Conservation (phyloP, 2,113 vertebrate genomes). For the Megaceryle torquata region DNA sequence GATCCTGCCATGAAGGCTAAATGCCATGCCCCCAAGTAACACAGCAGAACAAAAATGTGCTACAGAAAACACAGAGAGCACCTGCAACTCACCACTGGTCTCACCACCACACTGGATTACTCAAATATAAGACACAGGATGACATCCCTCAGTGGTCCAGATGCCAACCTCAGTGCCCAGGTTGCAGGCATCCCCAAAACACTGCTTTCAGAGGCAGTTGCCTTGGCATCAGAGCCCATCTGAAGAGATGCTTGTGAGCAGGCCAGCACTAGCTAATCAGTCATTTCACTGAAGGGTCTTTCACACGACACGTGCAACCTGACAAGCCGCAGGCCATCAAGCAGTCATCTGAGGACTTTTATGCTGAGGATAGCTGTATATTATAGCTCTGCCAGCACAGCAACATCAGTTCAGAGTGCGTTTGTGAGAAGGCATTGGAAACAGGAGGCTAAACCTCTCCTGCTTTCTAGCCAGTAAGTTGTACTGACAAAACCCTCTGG, state of each 20-base stretch:
- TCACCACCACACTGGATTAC: neutral
- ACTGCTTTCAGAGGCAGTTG: neutral
- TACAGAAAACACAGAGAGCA: neutral
- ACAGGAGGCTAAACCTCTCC: neutral
- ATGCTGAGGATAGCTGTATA: neutral
- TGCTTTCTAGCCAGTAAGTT: neutral
- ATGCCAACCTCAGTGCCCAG: neutral
- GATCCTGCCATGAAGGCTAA: neutral
- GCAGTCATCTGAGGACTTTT: neutral
- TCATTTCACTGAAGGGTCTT: neutral
- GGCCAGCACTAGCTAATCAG: neutral
- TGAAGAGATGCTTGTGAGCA: neutral
- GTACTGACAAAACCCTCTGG: neutral
- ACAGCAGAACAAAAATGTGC: neutral
- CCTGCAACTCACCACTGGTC: neutral
- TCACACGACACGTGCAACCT: neutral
- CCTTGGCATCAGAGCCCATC: neutral
- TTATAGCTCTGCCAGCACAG: neutral
- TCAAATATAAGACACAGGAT: neutral
- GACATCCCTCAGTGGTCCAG: neutral
- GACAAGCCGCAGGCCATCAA: neutral
- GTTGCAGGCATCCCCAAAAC: neutral
- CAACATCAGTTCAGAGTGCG: neutral
- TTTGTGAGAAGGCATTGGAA: neutral
- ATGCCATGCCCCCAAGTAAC: fast-evolving